These are phyloP conservation scores for Halotydeus destructor DNA, from an alignment of 1,140 invertebrate species.

Conservation along the genomic window DNA sequence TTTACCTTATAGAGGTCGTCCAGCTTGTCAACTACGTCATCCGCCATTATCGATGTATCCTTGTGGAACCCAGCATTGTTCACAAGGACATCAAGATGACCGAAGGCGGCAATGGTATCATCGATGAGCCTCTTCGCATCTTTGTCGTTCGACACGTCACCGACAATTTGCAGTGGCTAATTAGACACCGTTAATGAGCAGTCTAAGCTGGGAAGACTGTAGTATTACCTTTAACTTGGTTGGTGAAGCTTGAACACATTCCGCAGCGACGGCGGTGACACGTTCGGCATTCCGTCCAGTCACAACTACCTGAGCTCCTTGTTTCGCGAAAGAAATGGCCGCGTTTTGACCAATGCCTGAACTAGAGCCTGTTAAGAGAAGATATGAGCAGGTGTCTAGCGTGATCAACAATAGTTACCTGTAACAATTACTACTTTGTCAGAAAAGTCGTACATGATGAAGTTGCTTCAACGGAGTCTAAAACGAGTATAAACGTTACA, in stretches of 20 bases:
- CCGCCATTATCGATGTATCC: background rate
- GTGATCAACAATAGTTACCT: too few species aligned
- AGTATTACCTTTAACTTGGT: background rate
- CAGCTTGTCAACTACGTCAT: background rate
- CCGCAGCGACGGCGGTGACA: background rate
- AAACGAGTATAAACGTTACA: too few species aligned
- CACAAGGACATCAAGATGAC: slow-evolving; percentile 49
- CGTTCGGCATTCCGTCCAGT: slow-evolving; percentile 7
- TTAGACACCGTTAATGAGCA: too few species aligned
- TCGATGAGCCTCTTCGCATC: slow-evolving; percentile 20
- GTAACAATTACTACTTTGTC: too few species aligned
- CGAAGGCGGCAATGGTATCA: slow-evolving; percentile 30
- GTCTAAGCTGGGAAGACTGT: too few species aligned
- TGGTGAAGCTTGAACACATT: slow-evolving; percentile 6
- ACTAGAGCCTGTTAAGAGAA: slow-evolving; percentile 2
- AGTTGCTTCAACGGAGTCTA: background rate
- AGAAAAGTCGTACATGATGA: background rate
- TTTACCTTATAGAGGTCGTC: slow-evolving; percentile 3
- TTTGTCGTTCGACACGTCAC: slow-evolving; percentile 17
- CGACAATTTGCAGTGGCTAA: too few species aligned
- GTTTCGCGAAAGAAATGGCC: slow-evolving; percentile 7
- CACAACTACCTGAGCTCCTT: slow-evolving; percentile 3
- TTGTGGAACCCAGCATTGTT: slow-evolving; percentile 59
- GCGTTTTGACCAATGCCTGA: slow-evolving; percentile 9
- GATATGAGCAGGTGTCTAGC: too few species aligned